A percentile compares a stretch with the other conserved stretches of the same genome.
These are phyloP conservation scores for Drosophila ogumai DNA, from an alignment of 1,140 invertebrate species.

Conservation along the genomic window DNA sequence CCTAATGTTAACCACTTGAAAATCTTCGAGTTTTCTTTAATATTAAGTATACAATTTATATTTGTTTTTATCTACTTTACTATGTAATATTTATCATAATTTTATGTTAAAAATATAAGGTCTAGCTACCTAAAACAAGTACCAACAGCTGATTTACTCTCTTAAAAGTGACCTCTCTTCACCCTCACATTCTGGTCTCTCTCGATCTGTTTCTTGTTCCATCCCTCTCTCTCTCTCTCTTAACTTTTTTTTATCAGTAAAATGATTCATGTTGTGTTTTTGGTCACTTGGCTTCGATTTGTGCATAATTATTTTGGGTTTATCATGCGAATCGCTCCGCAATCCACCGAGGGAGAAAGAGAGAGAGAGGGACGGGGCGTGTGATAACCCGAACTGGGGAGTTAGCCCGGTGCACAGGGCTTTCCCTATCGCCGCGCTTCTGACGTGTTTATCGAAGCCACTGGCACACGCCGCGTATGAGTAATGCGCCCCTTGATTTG, in stretches of 20 bases:
- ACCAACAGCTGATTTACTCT: neutral
- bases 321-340: neutral
- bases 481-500: conserved; percentile 39
- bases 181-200: neutral
- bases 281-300: conserved; percentile 1
- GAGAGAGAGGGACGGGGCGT: neutral
- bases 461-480: conserved; percentile 56
- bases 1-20: no score
- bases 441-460: conserved; percentile 7
- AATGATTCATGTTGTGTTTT: conserved; percentile 5
- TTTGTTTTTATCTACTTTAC: neutral
- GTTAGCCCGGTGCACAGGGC: conserved; percentile 14
- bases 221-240: no score
- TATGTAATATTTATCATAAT: neutral
- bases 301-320: neutral
- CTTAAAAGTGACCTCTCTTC: neutral
- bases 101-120: neutral
- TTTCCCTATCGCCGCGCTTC: conserved; percentile 16
- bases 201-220: neutral
- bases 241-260: neutral
- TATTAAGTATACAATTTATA: neutral
- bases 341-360: neutral
- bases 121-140: neutral
- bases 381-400: conserved; percentile 4
- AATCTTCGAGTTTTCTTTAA: no score